Percentiles rank a stretch among this genome's conserved stretches.
Conservation (phyloP, 1,140 invertebrate species). For the Adelges cooleyi region DNA sequence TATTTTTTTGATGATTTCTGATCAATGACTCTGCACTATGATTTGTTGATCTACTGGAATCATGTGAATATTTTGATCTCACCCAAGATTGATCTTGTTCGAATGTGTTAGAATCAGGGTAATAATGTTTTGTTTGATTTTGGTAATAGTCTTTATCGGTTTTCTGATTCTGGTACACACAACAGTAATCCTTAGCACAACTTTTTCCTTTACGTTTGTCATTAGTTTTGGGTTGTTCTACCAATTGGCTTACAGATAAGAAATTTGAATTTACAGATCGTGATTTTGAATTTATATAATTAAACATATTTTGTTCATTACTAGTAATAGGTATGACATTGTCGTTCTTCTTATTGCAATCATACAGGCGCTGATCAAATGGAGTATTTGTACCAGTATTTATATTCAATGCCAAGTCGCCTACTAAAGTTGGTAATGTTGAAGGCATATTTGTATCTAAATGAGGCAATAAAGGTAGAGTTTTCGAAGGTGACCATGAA, state of each 20-base stretch:
- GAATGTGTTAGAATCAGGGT: conserved; percentile 8
- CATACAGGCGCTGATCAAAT: conserved; percentile 26
- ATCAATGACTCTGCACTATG: conserved; percentile 50
- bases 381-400: conserved; percentile 29
- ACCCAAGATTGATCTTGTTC: conserved; percentile 27
- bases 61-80: conserved; percentile 25
- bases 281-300: background rate
- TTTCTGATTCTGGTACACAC: conserved; percentile 22
- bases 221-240: conserved; percentile 47
- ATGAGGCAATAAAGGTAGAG: conserved; percentile 32
- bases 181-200: conserved; percentile 23
- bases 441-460: conserved; percentile 34
- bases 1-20: conserved; percentile 38
- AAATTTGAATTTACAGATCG: conserved; percentile 38
- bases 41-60: conserved; percentile 35
- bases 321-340: conserved; percentile 9
- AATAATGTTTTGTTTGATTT: conserved; percentile 22
- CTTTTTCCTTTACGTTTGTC: conserved; percentile 34
- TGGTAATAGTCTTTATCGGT: conserved; percentile 23
- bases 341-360: conserved; percentile 17
- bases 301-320: conserved; percentile 19
- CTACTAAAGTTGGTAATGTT: conserved; percentile 37
- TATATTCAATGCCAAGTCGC: conserved; percentile 37
- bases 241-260: conserved; percentile 52
- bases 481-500: conserved; percentile 34